Conservation (phyloP, 2,888 invertebrate species). For the Crossocerus cetratus region DNA sequence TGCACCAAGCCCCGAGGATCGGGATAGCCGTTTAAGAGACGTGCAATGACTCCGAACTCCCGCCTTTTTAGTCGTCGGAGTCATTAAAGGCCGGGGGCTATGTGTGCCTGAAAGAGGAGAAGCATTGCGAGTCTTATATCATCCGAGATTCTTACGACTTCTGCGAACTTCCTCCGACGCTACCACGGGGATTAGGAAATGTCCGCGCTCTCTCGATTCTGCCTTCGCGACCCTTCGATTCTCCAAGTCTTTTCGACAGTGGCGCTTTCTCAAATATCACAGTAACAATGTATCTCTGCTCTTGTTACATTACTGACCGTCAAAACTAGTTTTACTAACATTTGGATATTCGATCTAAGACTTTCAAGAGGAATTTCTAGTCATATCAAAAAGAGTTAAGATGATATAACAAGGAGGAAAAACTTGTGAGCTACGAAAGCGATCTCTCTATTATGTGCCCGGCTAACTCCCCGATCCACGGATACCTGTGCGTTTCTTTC, state of each 20-base stretch:
- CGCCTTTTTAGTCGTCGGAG: constrained; percentile 29
- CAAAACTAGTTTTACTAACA: no score
- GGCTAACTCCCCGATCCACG: not conserved
- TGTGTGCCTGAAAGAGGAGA: constrained; percentile 16
- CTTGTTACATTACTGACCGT: no score
- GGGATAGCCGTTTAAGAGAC: not conserved
- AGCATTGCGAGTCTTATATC: constrained; percentile 40
- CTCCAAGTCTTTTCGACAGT: no score
- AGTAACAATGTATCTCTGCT: no score
- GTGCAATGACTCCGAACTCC: constrained; percentile 31
- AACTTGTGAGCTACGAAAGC: no score
- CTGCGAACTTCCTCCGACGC: constrained; percentile 47
- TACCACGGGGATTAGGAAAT: constrained; percentile 30
- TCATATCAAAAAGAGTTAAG: no score
- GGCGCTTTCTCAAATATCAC: no score
- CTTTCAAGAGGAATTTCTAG: no score
- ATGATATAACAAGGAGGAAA: no score
- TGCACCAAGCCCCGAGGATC: not conserved
- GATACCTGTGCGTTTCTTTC: constrained; percentile 10
- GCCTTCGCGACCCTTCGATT: not conserved
- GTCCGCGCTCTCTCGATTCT: not conserved
- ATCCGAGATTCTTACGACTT: constrained; percentile 52
- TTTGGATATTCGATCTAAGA: no score
- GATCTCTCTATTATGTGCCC: not conserved
- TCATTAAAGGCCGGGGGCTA: constrained; percentile 27